Evolutionary conservation across 2,888 invertebrate genomes (phyloP), one percentile per base, ranked within the genome.

Genomic region (Drosophila hawaiiensis): DNA sequence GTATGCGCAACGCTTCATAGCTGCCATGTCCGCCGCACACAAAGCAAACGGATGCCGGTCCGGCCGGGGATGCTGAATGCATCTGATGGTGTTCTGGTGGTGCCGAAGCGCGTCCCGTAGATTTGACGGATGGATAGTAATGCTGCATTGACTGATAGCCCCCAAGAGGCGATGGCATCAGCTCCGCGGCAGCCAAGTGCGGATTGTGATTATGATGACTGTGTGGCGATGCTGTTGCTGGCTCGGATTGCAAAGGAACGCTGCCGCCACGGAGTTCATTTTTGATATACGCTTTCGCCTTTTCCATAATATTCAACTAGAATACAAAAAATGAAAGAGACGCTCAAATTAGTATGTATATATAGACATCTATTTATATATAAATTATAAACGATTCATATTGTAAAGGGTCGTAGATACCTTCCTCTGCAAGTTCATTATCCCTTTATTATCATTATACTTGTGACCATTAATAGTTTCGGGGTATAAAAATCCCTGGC

Each of bases 1-100:
- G 96, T 55, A 96, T 95, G 78, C 95, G 94, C 59, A 96, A 90
- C 88, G 95, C 94, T 74, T 96, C 95, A 43, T 94, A 94, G 76
- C 95, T 95, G 78, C 96, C 96, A 79, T 95, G 94, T 56, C 95
- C 96, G 75, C 97, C 97, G 93, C 97, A 97, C 33, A 96, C 96
- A 87, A 95, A 96, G 91, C 96, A 96, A 70, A 95, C 90, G 68
- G 92, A 25, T 0, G 25, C 94, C 87, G 68, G 92, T 84, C 14
- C 31, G 31, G 53, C 31, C 3, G 53, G 14, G 4, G 53, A 9
- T 28, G 35, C 10, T 6, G 19, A 1, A 4, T 35, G 54, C 61
- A 87, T 78, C 50, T 56, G 55, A 4, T 29, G 28, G n/a, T 83
- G 82, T 19, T 91, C 91, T 4, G 89, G 80, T 6, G 82, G 78